A percentile compares a stretch with the other conserved stretches of the same genome.
Conservation (phyloP, 2,797 vertebrate genomes). For the Coranthus polyacanthus region DNA sequence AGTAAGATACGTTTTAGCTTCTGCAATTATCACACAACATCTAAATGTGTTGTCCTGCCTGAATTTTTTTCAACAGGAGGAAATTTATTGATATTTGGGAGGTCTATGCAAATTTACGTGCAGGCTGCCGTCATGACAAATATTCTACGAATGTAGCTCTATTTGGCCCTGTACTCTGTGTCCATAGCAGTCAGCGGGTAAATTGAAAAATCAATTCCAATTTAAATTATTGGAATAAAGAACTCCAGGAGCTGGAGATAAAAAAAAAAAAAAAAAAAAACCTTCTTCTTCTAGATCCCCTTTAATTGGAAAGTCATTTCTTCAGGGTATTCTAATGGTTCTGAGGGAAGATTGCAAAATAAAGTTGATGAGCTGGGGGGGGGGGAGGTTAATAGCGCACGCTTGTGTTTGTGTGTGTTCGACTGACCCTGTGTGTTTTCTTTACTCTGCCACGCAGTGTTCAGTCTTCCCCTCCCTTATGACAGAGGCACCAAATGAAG, state of each 20-base stretch:
- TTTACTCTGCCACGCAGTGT: slow-evolving; percentile 84
- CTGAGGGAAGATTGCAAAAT: slow-evolving; percentile 99
- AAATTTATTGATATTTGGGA: slow-evolving; percentile 81
- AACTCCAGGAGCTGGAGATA: slow-evolving; percentile 97
- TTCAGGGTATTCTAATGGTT: slow-evolving; percentile 99
- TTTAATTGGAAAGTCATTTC: slow-evolving; percentile 99
- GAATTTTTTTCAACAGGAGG: slow-evolving; percentile 80
- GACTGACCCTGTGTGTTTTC: slow-evolving; percentile 79
- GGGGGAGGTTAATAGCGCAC: slow-evolving; percentile 96
- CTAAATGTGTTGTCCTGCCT: not conserved
- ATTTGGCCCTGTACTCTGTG: slow-evolving; percentile 91
- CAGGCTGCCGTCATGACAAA: slow-evolving; percentile 89
- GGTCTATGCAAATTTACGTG: slow-evolving; percentile 88
- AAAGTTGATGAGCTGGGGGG: slow-evolving; percentile 98
- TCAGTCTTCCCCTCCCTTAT: slow-evolving; percentile 86
- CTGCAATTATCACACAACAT: no score
- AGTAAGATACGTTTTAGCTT: no score
- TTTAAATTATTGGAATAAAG: slow-evolving; percentile 99
- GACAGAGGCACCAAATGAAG: slow-evolving; percentile 90
- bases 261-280: slow-evolving; percentile 79
- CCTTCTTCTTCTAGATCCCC: slow-evolving; percentile 95
- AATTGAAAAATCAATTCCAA: slow-evolving; percentile 99
- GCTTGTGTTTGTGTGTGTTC: slow-evolving; percentile 81
- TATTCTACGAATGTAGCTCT: slow-evolving; percentile 90
- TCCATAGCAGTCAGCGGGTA: slow-evolving; percentile 96